phyloP scores from a whole-genome alignment of 2,888 invertebrate species.

The Lasioglossum pauxillum region DNA sequence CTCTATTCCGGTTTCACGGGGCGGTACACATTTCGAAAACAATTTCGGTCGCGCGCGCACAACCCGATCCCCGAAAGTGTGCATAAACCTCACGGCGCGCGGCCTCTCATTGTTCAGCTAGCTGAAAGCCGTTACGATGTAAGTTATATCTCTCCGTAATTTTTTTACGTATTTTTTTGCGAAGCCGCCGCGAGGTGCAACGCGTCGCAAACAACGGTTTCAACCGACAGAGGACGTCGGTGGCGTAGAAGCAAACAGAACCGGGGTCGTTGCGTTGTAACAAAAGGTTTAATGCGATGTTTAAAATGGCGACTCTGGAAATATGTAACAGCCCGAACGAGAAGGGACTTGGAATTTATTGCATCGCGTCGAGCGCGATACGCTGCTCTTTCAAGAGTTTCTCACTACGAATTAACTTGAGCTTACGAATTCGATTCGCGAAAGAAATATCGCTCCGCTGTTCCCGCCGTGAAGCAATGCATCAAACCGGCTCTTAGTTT shows the following conservation, averaged over 20 bases:
- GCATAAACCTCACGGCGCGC: background rate
- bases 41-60: background rate
- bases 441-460: background rate
- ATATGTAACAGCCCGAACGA: background rate
- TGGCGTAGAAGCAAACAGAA: background rate
- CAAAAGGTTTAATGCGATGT: conserved; percentile 2
- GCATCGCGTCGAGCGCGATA: background rate
- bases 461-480: background rate
- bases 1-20: background rate
- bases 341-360: background rate
- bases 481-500: background rate
- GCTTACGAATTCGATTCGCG: background rate
- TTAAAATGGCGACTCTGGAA: background rate
- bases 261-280: background rate
- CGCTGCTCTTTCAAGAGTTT: background rate
- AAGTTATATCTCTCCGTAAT: background rate
- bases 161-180: background rate
- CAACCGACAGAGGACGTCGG: background rate
- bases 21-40: background rate
- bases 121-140: background rate
- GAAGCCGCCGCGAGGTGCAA: background rate
- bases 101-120: background rate
- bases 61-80: background rate
- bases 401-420: background rate
- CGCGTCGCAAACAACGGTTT: conserved; percentile 1